Conservation (phyloP, 2,113 vertebrate genomes). For the Neolamprologus devosi region DNA sequence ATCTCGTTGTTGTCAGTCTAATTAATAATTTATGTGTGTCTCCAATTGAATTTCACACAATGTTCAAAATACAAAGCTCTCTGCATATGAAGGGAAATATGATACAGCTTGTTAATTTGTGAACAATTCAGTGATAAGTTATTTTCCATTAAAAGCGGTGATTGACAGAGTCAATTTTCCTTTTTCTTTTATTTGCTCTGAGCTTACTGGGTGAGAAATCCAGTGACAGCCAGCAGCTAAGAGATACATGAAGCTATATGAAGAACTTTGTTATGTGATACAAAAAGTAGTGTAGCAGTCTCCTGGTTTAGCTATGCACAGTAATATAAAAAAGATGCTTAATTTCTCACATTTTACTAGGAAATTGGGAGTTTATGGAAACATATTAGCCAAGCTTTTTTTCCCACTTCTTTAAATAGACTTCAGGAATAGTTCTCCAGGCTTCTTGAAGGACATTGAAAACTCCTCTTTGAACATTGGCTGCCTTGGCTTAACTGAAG, state of each 20-base stretch:
- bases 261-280: background rate
- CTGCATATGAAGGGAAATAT: background rate
- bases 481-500: background rate
- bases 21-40: background rate
- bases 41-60: background rate
- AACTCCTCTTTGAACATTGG: background rate
- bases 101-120: background rate
- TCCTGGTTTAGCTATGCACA: background rate
- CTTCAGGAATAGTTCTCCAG: background rate
- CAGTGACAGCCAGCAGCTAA: background rate
- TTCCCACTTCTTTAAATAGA: background rate
- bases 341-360: background rate
- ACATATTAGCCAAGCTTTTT: background rate
- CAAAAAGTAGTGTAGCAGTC: background rate
- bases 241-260: background rate
- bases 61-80: background rate
- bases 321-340: background rate
- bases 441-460: background rate
- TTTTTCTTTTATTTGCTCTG: background rate
- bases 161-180: background rate
- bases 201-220: background rate
- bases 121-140: background rate
- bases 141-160: background rate
- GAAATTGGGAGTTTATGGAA: background rate
- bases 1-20: background rate